Evolutionary conservation across 2,888 invertebrate species (phyloP).

Genomic region (Girardia tigrina): DNA sequence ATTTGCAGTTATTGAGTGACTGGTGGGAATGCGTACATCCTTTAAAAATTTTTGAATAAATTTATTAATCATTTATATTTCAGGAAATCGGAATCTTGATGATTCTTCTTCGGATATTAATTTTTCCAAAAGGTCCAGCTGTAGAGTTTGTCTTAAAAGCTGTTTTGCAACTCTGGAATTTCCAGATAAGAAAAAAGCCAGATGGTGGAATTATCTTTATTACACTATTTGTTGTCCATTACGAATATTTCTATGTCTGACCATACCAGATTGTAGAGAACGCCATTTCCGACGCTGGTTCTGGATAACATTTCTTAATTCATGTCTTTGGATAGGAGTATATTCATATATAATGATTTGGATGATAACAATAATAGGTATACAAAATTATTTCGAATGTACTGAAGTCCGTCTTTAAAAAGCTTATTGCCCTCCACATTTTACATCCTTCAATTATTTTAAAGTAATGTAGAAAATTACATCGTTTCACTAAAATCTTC

Average conservation of each 20-base stretch:
- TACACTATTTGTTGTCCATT: constrained; percentile 39
- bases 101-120: background rate
- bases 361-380: constrained; percentile 80
- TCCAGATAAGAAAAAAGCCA: constrained; percentile 6
- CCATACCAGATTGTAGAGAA: constrained; percentile 44
- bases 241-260: constrained; percentile 41
- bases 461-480: no score
- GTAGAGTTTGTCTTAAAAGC: background rate
- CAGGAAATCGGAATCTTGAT: background rate
- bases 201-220: constrained; percentile 6
- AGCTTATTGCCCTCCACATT: no score
- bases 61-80: no score
- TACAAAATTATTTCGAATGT: no score
- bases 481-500: no score
- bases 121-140: background rate
- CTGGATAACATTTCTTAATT: constrained; percentile 62
- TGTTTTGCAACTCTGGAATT: constrained; percentile 2
- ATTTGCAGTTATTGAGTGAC: no score
- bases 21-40: no score
- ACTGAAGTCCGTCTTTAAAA: no score
- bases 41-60: no score
- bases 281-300: constrained; percentile 42
- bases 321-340: constrained; percentile 80
- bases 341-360: constrained; percentile 80
- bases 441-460: no score